Conservation (phyloP, 2,888 invertebrate genomes). For the Sclerodermus sp. region DNA sequence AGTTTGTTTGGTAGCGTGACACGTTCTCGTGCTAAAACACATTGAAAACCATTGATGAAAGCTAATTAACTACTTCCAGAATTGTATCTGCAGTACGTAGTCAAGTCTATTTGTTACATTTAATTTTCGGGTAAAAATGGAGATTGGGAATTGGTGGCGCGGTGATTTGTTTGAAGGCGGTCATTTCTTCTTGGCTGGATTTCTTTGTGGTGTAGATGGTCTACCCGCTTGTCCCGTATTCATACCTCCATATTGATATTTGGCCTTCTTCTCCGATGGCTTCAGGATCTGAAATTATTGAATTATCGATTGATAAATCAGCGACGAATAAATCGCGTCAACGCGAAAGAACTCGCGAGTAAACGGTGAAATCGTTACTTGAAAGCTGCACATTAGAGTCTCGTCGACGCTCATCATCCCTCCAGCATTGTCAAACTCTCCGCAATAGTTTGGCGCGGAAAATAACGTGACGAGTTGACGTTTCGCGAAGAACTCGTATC, state of each 20-base stretch:
- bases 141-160: constrained; percentile 28
- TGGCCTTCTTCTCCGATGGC: constrained; percentile 99
- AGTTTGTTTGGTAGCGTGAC: constrained; percentile 25
- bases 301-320: background rate
- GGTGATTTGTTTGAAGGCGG: constrained; percentile 52
- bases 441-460: constrained; percentile 97
- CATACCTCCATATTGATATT: constrained; percentile 93
- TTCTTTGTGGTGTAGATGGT: constrained; percentile 82
- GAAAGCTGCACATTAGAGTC: constrained; percentile 98
- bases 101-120: too few species aligned
- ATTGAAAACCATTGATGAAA: constrained; percentile 15
- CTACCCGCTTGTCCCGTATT: constrained; percentile 67
- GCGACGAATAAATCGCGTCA: too few species aligned
- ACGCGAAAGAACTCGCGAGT: too few species aligned
- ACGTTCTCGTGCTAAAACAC: constrained; percentile 34
- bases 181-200: constrained; percentile 69
- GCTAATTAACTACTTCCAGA: background rate
- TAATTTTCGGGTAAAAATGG: too few species aligned
- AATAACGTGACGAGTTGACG: constrained; percentile 96
- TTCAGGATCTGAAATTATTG: constrained; percentile 80
- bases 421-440: constrained; percentile 98
- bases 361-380: constrained; percentile 64
- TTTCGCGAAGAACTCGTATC: constrained; percentile 99
- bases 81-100: background rate
- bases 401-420: constrained; percentile 99